These are phyloP conservation scores for Pogonocherus hispidulus DNA, from an alignment of 2,888 invertebrate species.

Conservation along the genomic window DNA sequence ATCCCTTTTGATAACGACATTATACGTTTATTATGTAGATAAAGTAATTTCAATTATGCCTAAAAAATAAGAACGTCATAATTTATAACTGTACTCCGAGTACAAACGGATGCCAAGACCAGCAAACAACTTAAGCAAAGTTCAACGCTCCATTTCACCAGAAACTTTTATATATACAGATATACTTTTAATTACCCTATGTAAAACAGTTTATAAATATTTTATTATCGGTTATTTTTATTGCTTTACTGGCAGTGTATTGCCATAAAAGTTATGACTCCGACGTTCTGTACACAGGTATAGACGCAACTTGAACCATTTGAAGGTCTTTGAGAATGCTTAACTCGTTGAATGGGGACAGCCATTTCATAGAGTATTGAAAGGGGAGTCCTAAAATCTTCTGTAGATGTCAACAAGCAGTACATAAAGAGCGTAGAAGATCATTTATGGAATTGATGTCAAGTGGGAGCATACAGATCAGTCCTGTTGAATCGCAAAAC, in stretches of 20 bases:
- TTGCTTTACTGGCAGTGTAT: conserved; percentile 3
- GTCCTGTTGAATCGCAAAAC: too few species aligned
- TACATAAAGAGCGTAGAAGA: not conserved
- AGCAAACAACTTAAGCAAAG: not conserved
- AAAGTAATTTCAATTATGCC: too few species aligned
- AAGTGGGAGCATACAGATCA: not conserved
- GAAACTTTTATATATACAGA: conserved; percentile 1
- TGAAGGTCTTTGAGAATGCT: not conserved
- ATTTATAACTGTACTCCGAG: too few species aligned
- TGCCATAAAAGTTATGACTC: not conserved
- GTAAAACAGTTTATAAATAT: not conserved
- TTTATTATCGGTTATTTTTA: conserved; percentile 9
- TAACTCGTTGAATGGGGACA: not conserved
- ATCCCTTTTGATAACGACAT: too few species aligned
- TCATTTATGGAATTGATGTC: not conserved
- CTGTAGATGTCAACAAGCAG: not conserved
- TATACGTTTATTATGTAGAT: too few species aligned
- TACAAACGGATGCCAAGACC: not conserved
- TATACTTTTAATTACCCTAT: conserved; percentile 10
- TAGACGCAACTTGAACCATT: not conserved
- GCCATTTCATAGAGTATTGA: not conserved
- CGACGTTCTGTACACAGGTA: not conserved
- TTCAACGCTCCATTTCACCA: conserved; percentile 1
- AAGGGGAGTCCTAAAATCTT: not conserved
- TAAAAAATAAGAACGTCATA: too few species aligned